Evolutionary conservation across 1,140 invertebrate genomes (phyloP).

Genomic region (Drosophila murphyi): DNA sequence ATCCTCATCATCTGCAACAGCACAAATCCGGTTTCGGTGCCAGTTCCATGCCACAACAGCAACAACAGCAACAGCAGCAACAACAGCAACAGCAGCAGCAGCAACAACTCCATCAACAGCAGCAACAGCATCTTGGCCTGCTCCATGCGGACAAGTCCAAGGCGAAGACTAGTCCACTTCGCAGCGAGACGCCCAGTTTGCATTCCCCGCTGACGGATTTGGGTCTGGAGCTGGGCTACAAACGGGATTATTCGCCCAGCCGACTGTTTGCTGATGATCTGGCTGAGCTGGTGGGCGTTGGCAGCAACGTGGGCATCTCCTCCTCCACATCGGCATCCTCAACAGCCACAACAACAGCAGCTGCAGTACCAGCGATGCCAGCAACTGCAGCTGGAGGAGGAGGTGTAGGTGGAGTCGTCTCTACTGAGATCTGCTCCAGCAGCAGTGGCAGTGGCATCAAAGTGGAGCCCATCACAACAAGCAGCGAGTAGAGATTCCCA

Average conservation of each 20-base stretch:
- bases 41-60: slow-evolving; percentile 52
- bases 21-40: slow-evolving; percentile 72
- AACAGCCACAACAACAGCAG: slow-evolving; percentile 37
- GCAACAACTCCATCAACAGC: slow-evolving; percentile 43
- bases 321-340: slow-evolving; percentile 47
- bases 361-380: slow-evolving; percentile 12
- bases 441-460: slow-evolving; percentile 82
- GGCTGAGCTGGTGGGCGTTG: slow-evolving; percentile 72
- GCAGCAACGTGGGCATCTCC: slow-evolving; percentile 20
- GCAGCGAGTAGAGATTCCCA: slow-evolving; percentile 66
- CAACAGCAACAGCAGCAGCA: slow-evolving; percentile 31
- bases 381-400: slow-evolving; percentile 7
- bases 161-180: slow-evolving; percentile 85
- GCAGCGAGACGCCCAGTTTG: slow-evolving; percentile 85
- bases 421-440: slow-evolving; percentile 19
- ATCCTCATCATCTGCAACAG: slow-evolving; percentile 52
- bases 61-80: slow-evolving; percentile 25
- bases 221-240: slow-evolving; percentile 88
- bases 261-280: slow-evolving; percentile 88
- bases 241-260: slow-evolving; percentile 87
- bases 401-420: neutral
- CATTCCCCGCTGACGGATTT: slow-evolving; percentile 86
- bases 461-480: slow-evolving; percentile 86
- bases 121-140: slow-evolving; percentile 33
- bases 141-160: slow-evolving; percentile 43